Base-by-base conservation (phyloP, 2,113 vertebrate species). In the Nothoprocta pentlandii region DNA sequence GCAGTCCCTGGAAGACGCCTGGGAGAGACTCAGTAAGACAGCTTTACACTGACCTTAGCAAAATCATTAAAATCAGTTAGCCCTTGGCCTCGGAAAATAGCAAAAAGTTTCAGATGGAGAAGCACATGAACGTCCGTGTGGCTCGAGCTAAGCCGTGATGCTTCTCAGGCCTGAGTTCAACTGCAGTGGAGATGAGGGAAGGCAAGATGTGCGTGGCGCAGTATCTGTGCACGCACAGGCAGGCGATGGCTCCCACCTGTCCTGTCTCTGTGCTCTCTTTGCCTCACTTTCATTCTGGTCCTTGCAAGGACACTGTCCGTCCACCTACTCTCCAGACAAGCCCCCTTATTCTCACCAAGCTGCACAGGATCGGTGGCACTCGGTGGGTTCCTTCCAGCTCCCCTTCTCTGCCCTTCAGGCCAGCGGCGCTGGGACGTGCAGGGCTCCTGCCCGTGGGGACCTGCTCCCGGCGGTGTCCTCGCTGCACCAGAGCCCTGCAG, bases 401-500 rank as follows among this genome's bases (percentile, higher is more conserved):
- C 34, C 42, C 75, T 94, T 84, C 74, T 47, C 23, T 89, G 81
- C 81, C 90, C 90, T 87, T 95, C 85, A 80, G 85, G 84, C 71
- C 69, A 61, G 51, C 23, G 25, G 3, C 32, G 49, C 64, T 39
- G 36, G 36, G 36, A 39, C 36, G 36, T 39, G 36, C 36, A 8
- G 36, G 36, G 36, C 36, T 39, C 66, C 30, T 15, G 0, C 21
- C 61, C 75, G 54, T 1, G 54, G 42, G 1, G 66, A 30, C 56
- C 21, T 2, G 54, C 66, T 69, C 61, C 6, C 22, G 20, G 67
- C 3, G 6, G 1, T 66, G 30, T 89, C 93, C 66, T 93, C 6
- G 85, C 96, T 96, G 85, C 92, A 88, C 8, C 92, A 91, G 96
- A 93, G 96, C 95, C 16, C 59, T 19, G 15, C 85, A 44, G 68